Evolutionary conservation across 2,888 invertebrate genomes (phyloP).

Genomic region (Noctuana brunneofusca): DNA sequence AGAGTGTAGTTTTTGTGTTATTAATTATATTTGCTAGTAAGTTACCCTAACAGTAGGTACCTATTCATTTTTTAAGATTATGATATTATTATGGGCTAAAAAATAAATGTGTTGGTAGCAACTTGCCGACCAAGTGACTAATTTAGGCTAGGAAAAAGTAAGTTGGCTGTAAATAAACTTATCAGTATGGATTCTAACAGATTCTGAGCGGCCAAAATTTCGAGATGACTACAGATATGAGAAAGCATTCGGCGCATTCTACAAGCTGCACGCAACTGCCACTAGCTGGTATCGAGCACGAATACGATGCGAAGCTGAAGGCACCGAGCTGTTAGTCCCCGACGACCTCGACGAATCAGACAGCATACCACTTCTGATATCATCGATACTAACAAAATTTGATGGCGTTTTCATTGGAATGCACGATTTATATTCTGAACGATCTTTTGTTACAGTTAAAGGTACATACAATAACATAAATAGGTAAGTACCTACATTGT

Average conservation of each 20-base stretch:
- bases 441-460: constrained; percentile 52
- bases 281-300: constrained; percentile 50
- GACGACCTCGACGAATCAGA: constrained; percentile 56
- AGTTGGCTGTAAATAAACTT: constrained; percentile 1
- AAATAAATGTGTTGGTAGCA: too few relatives aligned
- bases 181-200: constrained; percentile 38
- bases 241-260: constrained; percentile 54
- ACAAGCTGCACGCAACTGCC: constrained; percentile 51
- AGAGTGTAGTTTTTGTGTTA: constrained; percentile 20
- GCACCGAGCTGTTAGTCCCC: constrained; percentile 52
- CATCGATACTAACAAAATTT: constrained; percentile 46
- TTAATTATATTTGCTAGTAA: constrained; percentile 26
- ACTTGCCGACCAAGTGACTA: neutral
- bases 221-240: constrained; percentile 56
- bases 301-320: constrained; percentile 55
- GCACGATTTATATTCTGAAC: constrained; percentile 56
- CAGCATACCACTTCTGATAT: constrained; percentile 48
- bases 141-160: neutral
- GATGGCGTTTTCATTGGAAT: constrained; percentile 55
- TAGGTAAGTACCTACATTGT: neutral
- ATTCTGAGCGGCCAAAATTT: constrained; percentile 50
- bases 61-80: too few relatives aligned
- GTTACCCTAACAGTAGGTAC: constrained; percentile 1
- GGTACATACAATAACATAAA: constrained; percentile 41
- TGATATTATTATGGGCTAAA: too few relatives aligned